Percentiles rank a stretch among this genome's conserved stretches.
These are phyloP conservation scores for Hypothenemus hampei DNA, from an alignment of 1,140 invertebrate genomes.

Conservation along the genomic window DNA sequence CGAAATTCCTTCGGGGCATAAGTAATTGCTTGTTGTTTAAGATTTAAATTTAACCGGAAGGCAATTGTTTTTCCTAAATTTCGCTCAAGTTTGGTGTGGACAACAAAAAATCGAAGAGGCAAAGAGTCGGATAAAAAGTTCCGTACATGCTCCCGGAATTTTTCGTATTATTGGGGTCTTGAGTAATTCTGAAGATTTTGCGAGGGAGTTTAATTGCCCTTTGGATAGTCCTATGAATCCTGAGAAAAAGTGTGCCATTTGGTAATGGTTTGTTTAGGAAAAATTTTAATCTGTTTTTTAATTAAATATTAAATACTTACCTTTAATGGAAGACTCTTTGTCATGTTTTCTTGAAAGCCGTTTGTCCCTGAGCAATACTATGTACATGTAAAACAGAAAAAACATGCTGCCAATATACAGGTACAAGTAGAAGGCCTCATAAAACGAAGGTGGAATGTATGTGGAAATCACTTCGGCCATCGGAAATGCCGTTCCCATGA, in stretches of 20 bases:
- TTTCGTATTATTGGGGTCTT: conserved; percentile 69
- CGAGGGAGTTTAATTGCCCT: conserved; percentile 65
- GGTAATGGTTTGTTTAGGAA: conserved; percentile 51
- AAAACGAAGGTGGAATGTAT: conserved; percentile 86
- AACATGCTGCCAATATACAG: conserved; percentile 86
- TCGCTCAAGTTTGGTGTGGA: conserved; percentile 68
- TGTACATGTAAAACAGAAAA: conserved; percentile 82
- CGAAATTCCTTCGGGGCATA: too few species aligned
- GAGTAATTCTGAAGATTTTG: conserved; percentile 77
- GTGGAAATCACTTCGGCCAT: conserved; percentile 88
- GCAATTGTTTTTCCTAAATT: conserved; percentile 80
- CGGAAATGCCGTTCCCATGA: conserved; percentile 91
- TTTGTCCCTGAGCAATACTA: conserved; percentile 63
- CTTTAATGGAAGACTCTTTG: conserved; percentile 5
- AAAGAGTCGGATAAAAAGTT: conserved; percentile 69
- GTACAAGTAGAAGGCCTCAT: conserved; percentile 87
- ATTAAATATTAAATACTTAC: conserved; percentile 14
- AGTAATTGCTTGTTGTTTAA: neutral
- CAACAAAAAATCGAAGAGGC: conserved; percentile 80
- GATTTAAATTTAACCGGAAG: conserved; percentile 62
- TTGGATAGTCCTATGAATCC: conserved; percentile 73
- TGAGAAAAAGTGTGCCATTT: conserved; percentile 72
- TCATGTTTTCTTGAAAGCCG: conserved; percentile 36
- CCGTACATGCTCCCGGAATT: conserved; percentile 76
- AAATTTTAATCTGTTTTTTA: neutral